Evolutionary conservation across 2,888 invertebrate species (phyloP), one percentile per base, ranked within the genome.

Genomic region (Parnassius mnemosyne): DNA sequence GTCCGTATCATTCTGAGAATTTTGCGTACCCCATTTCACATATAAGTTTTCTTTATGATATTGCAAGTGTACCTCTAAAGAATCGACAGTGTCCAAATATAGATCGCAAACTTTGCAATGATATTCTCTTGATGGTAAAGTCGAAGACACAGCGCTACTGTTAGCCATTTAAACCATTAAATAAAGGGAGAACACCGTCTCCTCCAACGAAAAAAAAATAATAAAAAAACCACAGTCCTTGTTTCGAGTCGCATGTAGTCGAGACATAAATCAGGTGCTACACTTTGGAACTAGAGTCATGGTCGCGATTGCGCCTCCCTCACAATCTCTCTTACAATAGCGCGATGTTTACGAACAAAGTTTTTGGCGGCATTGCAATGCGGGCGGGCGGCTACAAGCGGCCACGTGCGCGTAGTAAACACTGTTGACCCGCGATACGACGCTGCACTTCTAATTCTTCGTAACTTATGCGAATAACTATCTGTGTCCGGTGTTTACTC

Each of bases 11-110:
- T 91, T 89, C 71, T 92, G 92, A 61, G 85, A 80, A 78, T 91
- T 92, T 76, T 86, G 94, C 54, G 92, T 93, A 58, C 94, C 94
- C 96, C 96, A 96, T 85, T 95, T 95, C 69, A 93, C 94, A 77
- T 95, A 89, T 72, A 95, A 89, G 78, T 95, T 95, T 78, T 96
- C 95, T 82, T 95, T 95, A 76, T 96, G 95, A 83, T 96, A 96
- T 78, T 95, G 94, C 74, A 95, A 89, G 86, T 96, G 96, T 68
- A 96, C 96, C 76, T 96, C 95, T 70, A 96, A 92, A 65, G 95
- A 96, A 76, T 95, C 95, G 65, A 93, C 93, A 72, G 95, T 95
- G 81, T 96, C 95, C 79, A 96, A 93, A 76, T 93, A 93, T 70
- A 95, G 87, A 75, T 94, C 94, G 89, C 96, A 96, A 84, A 95